Base-by-base conservation (phyloP, 1,140 invertebrate species). In the Oscheius sp. region DNA sequence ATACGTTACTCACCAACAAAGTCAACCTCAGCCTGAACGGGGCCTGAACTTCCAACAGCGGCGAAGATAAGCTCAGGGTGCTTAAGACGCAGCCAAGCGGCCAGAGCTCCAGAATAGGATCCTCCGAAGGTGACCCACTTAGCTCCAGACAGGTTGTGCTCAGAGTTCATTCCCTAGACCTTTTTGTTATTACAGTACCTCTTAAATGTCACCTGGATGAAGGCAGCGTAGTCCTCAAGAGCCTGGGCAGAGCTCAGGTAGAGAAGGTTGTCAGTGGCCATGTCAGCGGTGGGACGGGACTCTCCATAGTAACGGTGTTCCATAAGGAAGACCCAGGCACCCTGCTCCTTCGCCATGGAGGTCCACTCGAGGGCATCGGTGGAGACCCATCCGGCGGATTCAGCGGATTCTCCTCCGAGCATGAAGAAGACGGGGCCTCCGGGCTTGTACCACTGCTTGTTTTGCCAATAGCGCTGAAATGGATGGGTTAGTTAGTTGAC, bases 81-180 rank as follows among this genome's bases (percentile, higher is more conserved):
- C 61, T 76, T 71, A 28, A 38, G 32, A 45, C 75, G 75, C 49
- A 63, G 29, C 75, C 75, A 77, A n/a, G 75, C 75, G n/a, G 75
- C 74, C 66, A 77, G 32, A 20, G 73, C 67, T 31, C 75, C 75
- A 34, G 75, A 76, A 34, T 77, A 77, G 31, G 75, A 77, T 32
- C 75, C 75, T 71, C 75, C 75, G 55, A 77, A 77, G 2, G 71
- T 61, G 35, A 77, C 61, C 75, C 75, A 77, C 32, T 75, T 75
- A 61, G 74, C 65, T 29, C 66, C 74, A 18, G 58, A 20, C 55
- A 62, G 29, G n/a, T 52, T 26, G 46, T 49, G 36, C 23, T 63
- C 32, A 13, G 20, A 15, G 2, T 13, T 68, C 66, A 68, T 68
- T 34, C 35, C 45, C 42, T 45, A 45, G 23, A 45, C 15, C 13